Base-by-base conservation (phyloP, 64 coral and sea anemone genomes). In the Actinia tenebrosa region DNA sequence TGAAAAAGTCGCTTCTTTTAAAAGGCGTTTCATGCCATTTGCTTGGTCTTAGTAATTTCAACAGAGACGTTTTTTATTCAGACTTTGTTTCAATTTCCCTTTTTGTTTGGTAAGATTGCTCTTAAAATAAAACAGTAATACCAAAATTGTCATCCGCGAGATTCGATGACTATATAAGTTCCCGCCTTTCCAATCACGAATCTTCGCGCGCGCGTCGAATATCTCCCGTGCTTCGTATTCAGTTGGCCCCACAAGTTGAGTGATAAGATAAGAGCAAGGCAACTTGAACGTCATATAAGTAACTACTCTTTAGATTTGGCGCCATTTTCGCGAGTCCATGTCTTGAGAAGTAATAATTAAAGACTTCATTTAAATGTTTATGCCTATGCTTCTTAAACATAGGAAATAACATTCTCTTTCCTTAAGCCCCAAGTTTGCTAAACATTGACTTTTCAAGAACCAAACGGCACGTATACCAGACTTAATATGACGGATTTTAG, bases 371-470 rank as follows among this genome's bases (percentile, higher is more conserved):
- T 42, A 75, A 75, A 75, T 75, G 14, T 75, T 75, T 75, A 75
- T 75, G 25, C 26, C 69, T 8, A 9, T 75, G 25, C 10, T 27
- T 75, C 13, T 42, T 75, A 30, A 42, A 75, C 15, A 75, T 75
- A 75, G 26, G 69, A 75, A 75, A 43, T 75, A 26, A 75, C 69
- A 14, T 75, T 75, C 27, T n/a, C 14, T 75, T 42, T 75, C 69
- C 69, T 42, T 1, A 75, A 75, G 69, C n/a, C 69, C 3, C 13
- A 30, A 30, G 69, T 75, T 75, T 75, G n/a, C 69, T 75, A 75
- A 75, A 75, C 69, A 75, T 75, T 75, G 69, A 75, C 26, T 75
- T 75, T 75, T 37, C 25, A 75, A 75, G 27, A 30, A 10, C n/a
- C 69, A 30, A 37, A 75, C 26, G 69, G 37, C 26, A 75, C 27